These are phyloP conservation scores for Otus scops DNA, from an alignment of 2,797 vertebrate species.

Conservation along the genomic window DNA sequence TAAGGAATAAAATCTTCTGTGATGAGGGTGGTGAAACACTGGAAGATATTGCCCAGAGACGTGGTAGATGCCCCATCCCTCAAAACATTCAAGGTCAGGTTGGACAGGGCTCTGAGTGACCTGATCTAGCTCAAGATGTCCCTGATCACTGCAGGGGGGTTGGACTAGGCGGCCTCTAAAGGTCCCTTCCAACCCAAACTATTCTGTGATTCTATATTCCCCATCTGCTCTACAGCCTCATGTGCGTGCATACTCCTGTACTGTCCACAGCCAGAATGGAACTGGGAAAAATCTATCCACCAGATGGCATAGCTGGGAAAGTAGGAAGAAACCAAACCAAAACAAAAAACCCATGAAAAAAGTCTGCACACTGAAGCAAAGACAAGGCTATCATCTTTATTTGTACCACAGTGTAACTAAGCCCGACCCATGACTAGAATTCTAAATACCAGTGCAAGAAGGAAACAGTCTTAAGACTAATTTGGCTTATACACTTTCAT, in stretches of 20 bases:
- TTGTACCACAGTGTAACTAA: not conserved
- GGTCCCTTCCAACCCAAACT: not conserved
- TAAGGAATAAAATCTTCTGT: not conserved
- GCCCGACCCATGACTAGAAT: not conserved
- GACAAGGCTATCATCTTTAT: not conserved
- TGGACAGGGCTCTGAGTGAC: not conserved
- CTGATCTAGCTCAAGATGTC: not conserved
- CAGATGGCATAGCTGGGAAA: constrained; percentile 58
- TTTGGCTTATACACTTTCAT: not conserved
- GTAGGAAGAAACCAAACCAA: not conserved
- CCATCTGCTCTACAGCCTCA: not conserved
- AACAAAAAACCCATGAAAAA: not conserved
- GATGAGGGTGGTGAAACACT: not conserved
- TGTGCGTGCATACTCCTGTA: not conserved
- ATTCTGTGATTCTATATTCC: not conserved
- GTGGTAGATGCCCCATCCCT: not conserved
- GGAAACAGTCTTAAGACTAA: not conserved
- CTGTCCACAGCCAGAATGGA: not conserved
- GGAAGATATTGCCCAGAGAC: not conserved
- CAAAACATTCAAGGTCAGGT: not conserved
- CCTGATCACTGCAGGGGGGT: not conserved
- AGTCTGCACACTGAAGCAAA: not conserved
- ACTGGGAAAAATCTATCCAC: constrained; percentile 25
- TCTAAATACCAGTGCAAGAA: not conserved
- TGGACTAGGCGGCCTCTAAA: not conserved